These are phyloP conservation scores for Syrmaticus mikado DNA, from an alignment of 2,113 vertebrate species.

Conservation along the genomic window DNA sequence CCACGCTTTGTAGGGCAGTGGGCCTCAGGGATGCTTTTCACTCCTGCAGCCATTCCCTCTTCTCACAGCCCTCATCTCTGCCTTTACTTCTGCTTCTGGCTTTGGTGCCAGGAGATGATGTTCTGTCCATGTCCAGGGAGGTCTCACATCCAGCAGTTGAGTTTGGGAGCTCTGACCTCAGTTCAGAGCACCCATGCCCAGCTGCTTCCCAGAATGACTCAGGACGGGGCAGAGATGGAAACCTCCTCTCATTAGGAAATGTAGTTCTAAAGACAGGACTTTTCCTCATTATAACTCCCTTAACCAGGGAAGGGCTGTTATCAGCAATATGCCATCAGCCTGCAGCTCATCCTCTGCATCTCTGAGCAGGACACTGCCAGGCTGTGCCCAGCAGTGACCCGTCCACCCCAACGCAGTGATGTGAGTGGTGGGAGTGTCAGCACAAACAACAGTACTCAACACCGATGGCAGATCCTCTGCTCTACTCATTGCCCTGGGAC, in stretches of 20 bases:
- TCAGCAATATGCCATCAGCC: background rate
- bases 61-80: no score
- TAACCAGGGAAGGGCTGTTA: background rate
- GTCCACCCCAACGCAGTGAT: background rate
- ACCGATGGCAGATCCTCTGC: background rate
- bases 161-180: no score
- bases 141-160: no score
- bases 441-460: background rate
- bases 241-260: background rate
- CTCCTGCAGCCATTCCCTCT: no score
- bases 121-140: no score
- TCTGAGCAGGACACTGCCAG: background rate
- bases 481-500: background rate
- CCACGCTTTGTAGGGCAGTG: no score
- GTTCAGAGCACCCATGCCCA: rapidly evolving
- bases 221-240: background rate
- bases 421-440: background rate
- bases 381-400: background rate
- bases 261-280: rapidly evolving
- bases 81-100: no score
- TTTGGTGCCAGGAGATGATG: no score
- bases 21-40: no score
- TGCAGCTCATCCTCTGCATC: background rate
- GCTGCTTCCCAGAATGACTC: background rate
- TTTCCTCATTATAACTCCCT: background rate